Percentiles rank a stretch among this genome's conserved stretches.
phyloP scores from a whole-genome alignment of 1,140 invertebrate genomes.

The Lucilia sericata region DNA sequence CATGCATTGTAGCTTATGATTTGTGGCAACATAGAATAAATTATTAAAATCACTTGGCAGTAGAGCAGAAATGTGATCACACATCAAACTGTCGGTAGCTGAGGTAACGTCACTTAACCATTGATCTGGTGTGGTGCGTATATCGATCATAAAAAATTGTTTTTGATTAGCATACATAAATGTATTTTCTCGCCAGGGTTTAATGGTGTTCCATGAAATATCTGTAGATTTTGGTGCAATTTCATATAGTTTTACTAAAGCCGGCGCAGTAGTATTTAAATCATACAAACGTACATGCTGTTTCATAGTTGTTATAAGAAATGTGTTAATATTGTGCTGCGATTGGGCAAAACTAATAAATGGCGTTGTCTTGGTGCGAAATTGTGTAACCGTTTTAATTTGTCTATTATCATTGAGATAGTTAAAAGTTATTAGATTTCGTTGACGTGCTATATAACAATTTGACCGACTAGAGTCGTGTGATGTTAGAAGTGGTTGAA shows the following conservation, averaged over 20 bases:
- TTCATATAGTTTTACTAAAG: slow-evolving; percentile 20
- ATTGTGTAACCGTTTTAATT: slow-evolving; percentile 38
- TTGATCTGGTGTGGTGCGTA: slow-evolving; percentile 35
- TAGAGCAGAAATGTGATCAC: slow-evolving; percentile 44
- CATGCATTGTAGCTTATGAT: slow-evolving; percentile 48
- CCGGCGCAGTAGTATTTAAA: not conserved
- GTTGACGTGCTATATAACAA: slow-evolving; percentile 40
- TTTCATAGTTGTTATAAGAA: slow-evolving; percentile 47
- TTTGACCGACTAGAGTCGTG: not conserved
- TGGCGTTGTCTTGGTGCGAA: slow-evolving; percentile 44
- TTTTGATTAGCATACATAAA: slow-evolving; percentile 46
- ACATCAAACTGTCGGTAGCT: not conserved
- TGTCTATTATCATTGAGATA: not conserved
- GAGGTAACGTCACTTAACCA: slow-evolving; percentile 29
- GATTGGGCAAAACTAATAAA: slow-evolving; percentile 49
- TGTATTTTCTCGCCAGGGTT: slow-evolving; percentile 44
- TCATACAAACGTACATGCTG: slow-evolving; percentile 47
- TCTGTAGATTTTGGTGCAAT: not conserved
- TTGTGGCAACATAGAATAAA: slow-evolving; percentile 46
- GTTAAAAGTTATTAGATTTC: slow-evolving; percentile 27
- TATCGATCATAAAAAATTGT: slow-evolving; percentile 45
- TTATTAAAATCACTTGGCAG: slow-evolving; percentile 47
- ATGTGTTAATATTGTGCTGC: not conserved
- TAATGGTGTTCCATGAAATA: slow-evolving; percentile 46
- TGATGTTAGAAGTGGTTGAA: slow-evolving; percentile 27